These are phyloP conservation scores for Actinopyga echinites DNA, from an alignment of 53 echinoderm and acorn worm species.

Conservation along the genomic window DNA sequence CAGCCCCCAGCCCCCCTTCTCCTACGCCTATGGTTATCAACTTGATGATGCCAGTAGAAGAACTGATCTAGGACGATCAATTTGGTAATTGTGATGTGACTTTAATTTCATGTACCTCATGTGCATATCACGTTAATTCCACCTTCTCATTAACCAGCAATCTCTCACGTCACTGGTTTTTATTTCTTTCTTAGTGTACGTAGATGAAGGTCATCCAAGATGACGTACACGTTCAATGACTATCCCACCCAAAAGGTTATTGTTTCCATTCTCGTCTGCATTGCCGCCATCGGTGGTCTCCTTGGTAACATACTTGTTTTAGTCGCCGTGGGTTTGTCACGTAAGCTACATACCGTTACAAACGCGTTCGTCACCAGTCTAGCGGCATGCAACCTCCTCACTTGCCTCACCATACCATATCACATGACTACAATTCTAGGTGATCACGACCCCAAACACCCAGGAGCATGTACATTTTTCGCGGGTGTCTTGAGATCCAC, in stretches of 20 bases:
- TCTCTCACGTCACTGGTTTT: too few species aligned
- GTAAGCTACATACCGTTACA: not conserved
- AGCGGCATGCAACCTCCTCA: not conserved
- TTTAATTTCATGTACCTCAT: too few species aligned
- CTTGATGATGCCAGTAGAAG: too few species aligned
- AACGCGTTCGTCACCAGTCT: constrained; percentile 15
- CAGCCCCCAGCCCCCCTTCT: too few species aligned
- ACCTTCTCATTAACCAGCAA: too few species aligned
- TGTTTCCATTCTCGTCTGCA: not conserved
- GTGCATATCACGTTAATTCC: too few species aligned
- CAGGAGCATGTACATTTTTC: not conserved
- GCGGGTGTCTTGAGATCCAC: not conserved
- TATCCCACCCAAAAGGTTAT: not conserved
- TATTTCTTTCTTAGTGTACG: too few species aligned
- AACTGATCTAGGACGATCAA: too few species aligned
- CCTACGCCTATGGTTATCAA: too few species aligned
- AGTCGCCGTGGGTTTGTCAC: not conserved
- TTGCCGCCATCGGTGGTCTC: not conserved
- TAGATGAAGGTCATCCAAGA: too few species aligned
- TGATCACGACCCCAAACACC: not conserved
- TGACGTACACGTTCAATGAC: constrained; percentile 11
- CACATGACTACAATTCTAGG: not conserved
- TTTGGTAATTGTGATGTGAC: too few species aligned
- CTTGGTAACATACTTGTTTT: not conserved
- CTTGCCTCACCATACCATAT: not conserved